These are phyloP conservation scores for Dermatophagoides farinae DNA, from an alignment of 1,140 invertebrate species.

Conservation along the genomic window DNA sequence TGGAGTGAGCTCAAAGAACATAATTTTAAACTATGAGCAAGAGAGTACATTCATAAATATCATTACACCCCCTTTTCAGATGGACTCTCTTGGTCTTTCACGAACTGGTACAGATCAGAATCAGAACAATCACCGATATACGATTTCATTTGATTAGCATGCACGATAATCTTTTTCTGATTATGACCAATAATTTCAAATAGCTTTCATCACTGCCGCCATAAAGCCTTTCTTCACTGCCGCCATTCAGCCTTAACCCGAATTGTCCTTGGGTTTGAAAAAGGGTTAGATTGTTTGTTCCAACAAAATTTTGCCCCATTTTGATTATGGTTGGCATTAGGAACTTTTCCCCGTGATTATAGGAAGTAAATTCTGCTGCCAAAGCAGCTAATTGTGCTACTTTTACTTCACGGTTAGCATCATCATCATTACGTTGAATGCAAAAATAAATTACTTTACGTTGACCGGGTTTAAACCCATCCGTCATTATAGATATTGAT, in stretches of 20 bases:
- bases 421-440: slow-evolving; percentile 85
- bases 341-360: slow-evolving; percentile 93
- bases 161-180: no score
- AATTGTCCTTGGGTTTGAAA: slow-evolving; percentile 91
- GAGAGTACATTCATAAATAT: no score
- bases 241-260: slow-evolving; percentile 45
- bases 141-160: no score
- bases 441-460: slow-evolving; percentile 87
- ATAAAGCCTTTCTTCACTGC: no score
- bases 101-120: no score
- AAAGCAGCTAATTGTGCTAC: slow-evolving; percentile 93
- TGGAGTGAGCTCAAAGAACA: no score
- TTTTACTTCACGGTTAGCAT: slow-evolving; percentile 90
- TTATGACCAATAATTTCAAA: no score
- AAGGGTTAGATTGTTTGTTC: slow-evolving; percentile 94
- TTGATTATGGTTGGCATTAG: slow-evolving; percentile 89
- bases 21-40: no score
- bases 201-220: no score
- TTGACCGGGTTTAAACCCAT: slow-evolving; percentile 92
- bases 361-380: slow-evolving; percentile 88
- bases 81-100: no score
- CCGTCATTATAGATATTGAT: slow-evolving; percentile 85
- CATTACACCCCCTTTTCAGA: no score
- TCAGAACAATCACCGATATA: no score
- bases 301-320: slow-evolving; percentile 94